Conservation (phyloP, 2,113 vertebrate genomes). For the Perognathus longimembris region DNA sequence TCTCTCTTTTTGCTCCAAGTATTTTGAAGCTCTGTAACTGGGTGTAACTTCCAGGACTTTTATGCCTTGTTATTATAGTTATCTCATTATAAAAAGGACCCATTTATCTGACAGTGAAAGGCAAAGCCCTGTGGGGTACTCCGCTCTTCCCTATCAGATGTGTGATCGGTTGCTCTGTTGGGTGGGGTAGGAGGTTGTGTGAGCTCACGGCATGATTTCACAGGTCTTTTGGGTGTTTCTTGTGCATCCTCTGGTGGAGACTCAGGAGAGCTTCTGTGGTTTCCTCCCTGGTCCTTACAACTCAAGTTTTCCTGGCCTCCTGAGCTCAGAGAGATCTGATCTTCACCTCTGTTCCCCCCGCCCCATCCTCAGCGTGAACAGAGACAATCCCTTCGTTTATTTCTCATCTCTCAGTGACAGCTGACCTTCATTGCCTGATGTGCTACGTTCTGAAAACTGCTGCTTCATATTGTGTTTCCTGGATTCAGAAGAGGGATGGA, state of each 20-base stretch:
- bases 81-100: background rate
- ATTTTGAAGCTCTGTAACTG: background rate
- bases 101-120: fast-evolving
- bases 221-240: background rate
- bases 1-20: background rate
- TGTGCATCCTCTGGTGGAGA: background rate
- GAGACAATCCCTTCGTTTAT: background rate
- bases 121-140: fast-evolving
- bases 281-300: background rate
- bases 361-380: background rate
- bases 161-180: background rate
- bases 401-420: background rate
- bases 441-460: background rate
- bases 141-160: fast-evolving
- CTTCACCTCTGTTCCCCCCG: background rate
- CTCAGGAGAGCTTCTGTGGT: background rate
- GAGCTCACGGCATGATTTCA: fast-evolving
- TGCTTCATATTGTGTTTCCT: background rate
- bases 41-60: background rate
- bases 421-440: background rate
- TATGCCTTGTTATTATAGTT: background rate
- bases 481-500: background rate
- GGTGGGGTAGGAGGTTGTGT: no score
- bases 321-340: background rate
- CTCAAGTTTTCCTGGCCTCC: background rate